Conservation (phyloP, 2,888 invertebrate genomes). For the Blastobasis lacticolella region DNA sequence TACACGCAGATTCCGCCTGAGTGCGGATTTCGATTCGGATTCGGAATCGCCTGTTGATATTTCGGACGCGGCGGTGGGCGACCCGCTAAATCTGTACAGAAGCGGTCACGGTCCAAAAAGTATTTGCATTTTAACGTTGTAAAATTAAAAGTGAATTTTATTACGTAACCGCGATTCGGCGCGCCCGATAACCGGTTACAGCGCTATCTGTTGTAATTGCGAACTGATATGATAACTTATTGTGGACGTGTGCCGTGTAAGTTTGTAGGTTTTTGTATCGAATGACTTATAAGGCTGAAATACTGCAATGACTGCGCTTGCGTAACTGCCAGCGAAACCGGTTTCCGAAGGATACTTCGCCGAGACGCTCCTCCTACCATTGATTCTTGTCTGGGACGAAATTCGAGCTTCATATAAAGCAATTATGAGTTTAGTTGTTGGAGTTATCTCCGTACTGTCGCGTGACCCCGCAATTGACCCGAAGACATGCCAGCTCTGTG, state of each 20-base stretch:
- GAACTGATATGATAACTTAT: constrained; percentile 13
- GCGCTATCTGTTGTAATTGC: constrained; percentile 21
- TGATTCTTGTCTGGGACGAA: constrained; percentile 9
- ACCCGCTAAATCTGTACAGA: constrained; percentile 30
- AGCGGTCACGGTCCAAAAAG: constrained; percentile 21
- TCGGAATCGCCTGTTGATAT: constrained; percentile 22
- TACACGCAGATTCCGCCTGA: background rate
- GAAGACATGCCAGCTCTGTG: constrained; percentile 30
- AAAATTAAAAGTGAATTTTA: constrained; percentile 23
- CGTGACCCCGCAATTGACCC: constrained; percentile 57
- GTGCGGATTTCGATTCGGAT: constrained; percentile 8
- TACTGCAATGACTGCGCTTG: constrained; percentile 8
- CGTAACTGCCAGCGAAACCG: constrained; percentile 15
- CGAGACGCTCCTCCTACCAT: constrained; percentile 5
- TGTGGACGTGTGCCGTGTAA: background rate
- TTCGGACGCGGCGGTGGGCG: constrained; percentile 28
- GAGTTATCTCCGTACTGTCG: constrained; percentile 38
- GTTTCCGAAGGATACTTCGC: constrained; percentile 20
- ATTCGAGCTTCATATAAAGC: constrained; percentile 21
- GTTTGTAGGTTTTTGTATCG: background rate
- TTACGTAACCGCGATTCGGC: constrained; percentile 26
- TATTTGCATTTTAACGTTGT: constrained; percentile 18
- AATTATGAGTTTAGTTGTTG: constrained; percentile 22
- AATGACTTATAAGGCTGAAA: background rate
- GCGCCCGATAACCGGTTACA: constrained; percentile 17